A percentile compares a stretch with the other conserved stretches of the same genome.
phyloP scores from a whole-genome alignment of 2,113 vertebrate species.

The Salvelinus namaycush region DNA sequence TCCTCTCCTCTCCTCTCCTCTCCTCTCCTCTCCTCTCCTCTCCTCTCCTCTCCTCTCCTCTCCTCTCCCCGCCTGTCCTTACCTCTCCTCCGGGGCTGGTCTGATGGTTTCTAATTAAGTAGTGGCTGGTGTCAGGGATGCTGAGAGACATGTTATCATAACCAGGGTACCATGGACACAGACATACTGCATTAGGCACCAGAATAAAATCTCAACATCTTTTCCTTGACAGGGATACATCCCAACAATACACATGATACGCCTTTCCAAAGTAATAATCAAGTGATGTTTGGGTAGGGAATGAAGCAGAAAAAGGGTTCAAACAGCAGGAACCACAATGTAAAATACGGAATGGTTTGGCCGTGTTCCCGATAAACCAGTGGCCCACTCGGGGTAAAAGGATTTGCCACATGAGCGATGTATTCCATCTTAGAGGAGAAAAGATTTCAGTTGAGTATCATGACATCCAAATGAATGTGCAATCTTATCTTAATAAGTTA shows the following conservation, averaged over 20 bases:
- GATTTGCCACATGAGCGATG: conserved; percentile 12
- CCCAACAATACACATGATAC: not conserved
- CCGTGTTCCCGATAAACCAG: conserved; percentile 43
- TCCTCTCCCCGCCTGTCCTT: too few relatives aligned
- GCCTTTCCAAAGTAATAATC: not conserved
- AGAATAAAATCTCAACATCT: conserved; percentile 20
- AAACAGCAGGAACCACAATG: not conserved
- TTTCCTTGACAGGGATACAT: conserved; percentile 7
- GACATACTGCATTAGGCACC: conserved; percentile 6
- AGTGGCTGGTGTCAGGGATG: conserved; percentile 69
- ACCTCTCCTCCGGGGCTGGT: conserved; percentile 52
- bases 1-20: not conserved
- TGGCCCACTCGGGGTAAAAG: conserved; percentile 34
- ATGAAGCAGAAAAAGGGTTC: not conserved
- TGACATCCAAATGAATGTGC: conserved; percentile 75
- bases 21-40: conserved; percentile 30
- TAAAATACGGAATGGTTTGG: conserved; percentile 22
- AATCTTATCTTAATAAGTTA: conserved; percentile 78
- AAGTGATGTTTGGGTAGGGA: not conserved
- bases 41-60: too few relatives aligned
- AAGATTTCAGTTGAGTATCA: conserved; percentile 56
- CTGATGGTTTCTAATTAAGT: conserved; percentile 76
- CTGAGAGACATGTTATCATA: conserved; percentile 53
- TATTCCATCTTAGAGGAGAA: conserved; percentile 44
- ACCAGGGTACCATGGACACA: conserved; percentile 34